Evolutionary conservation across 2,888 invertebrate genomes (phyloP).

Genomic region (Tetheella fluctuosa): DNA sequence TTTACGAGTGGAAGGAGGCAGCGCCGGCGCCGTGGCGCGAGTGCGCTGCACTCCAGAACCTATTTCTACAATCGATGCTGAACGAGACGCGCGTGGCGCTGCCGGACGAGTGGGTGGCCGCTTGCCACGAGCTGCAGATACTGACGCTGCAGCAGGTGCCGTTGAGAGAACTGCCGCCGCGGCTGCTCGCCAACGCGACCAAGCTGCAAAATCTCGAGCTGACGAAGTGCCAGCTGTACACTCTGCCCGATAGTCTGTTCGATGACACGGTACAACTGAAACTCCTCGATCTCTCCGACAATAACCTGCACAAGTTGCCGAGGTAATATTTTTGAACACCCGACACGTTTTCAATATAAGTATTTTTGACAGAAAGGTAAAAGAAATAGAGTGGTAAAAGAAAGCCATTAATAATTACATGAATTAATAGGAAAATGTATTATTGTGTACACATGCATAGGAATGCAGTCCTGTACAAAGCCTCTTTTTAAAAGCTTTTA

Average conservation of each 20-base stretch:
- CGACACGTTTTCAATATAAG: not conserved
- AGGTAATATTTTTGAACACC: conserved; percentile 25
- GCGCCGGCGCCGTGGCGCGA: conserved; percentile 11
- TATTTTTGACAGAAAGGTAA: too few species aligned
- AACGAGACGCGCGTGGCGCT: conserved; percentile 9
- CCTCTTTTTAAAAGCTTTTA: too few species aligned
- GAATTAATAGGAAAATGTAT: too few species aligned
- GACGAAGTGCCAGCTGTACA: conserved; percentile 16
- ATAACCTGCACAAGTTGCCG: conserved; percentile 37
- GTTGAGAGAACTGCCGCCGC: conserved; percentile 17
- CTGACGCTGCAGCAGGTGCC: conserved; percentile 14
- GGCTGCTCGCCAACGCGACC: conserved; percentile 18
- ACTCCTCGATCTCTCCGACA: conserved; percentile 35
- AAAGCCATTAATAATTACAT: too few species aligned
- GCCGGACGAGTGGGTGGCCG: conserved; percentile 25
- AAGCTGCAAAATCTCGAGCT: conserved; percentile 18
- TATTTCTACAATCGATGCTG: not conserved
- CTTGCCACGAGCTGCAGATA: conserved; percentile 21
- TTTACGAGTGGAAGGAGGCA: conserved; percentile 15
- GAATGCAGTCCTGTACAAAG: too few species aligned
- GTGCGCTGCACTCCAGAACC: not conserved
- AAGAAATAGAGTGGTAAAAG: too few species aligned
- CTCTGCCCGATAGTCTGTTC: conserved; percentile 38
- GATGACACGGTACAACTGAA: conserved; percentile 27
- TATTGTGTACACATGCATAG: too few species aligned